Evolutionary conservation across 2,797 vertebrate genomes (phyloP).

Genomic region (Saxicola maurus): DNA sequence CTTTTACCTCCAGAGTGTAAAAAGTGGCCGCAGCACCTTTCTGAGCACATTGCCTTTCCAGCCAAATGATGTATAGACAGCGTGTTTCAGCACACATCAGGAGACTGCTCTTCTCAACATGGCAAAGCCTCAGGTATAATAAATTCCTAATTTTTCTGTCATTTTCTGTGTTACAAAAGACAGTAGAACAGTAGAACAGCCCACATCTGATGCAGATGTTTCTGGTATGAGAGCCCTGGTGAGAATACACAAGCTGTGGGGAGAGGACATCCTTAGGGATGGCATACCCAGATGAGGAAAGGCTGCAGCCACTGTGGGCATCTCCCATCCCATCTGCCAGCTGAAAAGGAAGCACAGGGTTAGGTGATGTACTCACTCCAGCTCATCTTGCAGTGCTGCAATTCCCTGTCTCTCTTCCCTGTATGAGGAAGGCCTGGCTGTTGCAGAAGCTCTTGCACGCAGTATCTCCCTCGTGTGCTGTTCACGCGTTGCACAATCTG

Average conservation of each 20-base stretch:
- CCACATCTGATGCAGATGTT: neutral
- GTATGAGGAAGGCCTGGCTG: neutral
- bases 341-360: neutral
- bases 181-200: neutral
- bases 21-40: neutral
- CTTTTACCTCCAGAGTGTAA: neutral
- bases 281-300: neutral
- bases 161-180: neutral
- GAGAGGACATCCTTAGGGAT: neutral
- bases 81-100: neutral
- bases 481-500: neutral
- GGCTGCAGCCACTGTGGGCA: neutral
- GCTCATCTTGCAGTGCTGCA: neutral
- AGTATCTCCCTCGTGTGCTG: neutral
- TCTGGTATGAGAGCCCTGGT: neutral
- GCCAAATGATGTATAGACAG: fast-evolving
- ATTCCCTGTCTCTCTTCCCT: neutral
- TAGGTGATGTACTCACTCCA: neutral
- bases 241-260: neutral
- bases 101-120: neutral
- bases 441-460: neutral
- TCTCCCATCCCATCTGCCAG: neutral
- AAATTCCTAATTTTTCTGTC: neutral
- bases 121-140: neutral
- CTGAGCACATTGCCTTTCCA: neutral